Evolutionary conservation across 1,140 invertebrate genomes (phyloP).

Genomic region (Drosophila novamexicana): DNA sequence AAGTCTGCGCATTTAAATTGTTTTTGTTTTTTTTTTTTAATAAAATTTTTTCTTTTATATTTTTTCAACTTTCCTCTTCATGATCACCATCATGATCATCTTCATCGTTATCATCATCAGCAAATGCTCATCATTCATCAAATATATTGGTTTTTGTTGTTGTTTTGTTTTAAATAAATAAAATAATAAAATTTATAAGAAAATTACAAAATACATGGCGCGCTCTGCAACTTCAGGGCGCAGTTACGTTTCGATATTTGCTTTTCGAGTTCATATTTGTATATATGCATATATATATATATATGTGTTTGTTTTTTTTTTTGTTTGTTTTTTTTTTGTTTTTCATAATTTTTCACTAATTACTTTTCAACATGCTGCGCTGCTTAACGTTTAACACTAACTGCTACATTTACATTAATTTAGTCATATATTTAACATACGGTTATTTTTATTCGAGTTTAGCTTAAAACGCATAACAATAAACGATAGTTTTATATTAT

Average conservation of each 20-base stretch:
- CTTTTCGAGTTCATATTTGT: slow-evolving; percentile 45
- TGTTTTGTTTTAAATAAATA: slow-evolving; percentile 69
- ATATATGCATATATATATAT: slow-evolving; percentile 9
- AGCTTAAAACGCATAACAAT: slow-evolving; percentile 80
- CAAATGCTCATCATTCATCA: slow-evolving; percentile 39
- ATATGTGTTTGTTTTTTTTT: slow-evolving; percentile 33
- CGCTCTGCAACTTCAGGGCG: slow-evolving; percentile 74
- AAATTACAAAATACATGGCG: slow-evolving; percentile 74
- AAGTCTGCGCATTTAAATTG: slow-evolving; percentile 26
- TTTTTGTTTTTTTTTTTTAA: slow-evolving; percentile 59
- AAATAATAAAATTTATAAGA: slow-evolving; percentile 75
- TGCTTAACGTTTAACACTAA: slow-evolving; percentile 58
- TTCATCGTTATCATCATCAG: slow-evolving; percentile 38
- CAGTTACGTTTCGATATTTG: slow-evolving; percentile 57
- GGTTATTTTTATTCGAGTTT: slow-evolving; percentile 76
- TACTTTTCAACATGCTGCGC: slow-evolving; percentile 73
- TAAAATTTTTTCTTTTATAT: slow-evolving; percentile 77
- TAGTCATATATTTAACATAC: slow-evolving; percentile 60
- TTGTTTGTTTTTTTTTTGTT: slow-evolving; percentile 33
- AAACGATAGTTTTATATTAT: slow-evolving; percentile 61
- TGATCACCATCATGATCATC: slow-evolving; percentile 57
- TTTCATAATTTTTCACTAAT: slow-evolving; percentile 46
- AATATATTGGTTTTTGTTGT: slow-evolving; percentile 53
- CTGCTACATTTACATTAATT: slow-evolving; percentile 62
- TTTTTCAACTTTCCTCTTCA: slow-evolving; percentile 67